These are phyloP conservation scores for Tribolium castaneum DNA, from an alignment of 1,140 invertebrate genomes.

Conservation along the genomic window DNA sequence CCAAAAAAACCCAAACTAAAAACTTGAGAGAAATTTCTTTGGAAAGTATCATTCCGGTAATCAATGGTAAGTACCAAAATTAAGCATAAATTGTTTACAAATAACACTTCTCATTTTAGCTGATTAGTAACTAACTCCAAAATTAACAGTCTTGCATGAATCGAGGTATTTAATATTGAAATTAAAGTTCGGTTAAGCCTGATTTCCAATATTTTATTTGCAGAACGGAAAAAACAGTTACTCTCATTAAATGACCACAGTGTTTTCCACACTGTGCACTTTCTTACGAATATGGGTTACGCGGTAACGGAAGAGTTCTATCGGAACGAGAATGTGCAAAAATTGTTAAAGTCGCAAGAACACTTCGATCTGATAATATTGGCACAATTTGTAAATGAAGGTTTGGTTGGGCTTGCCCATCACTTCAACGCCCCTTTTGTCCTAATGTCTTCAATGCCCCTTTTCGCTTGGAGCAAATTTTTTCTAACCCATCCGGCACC, in stretches of 20 bases:
- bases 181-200: no score
- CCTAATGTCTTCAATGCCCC: conserved; percentile 60
- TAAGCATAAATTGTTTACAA: neutral
- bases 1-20: conserved; percentile 52
- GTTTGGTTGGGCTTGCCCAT: conserved; percentile 62
- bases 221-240: conserved; percentile 35
- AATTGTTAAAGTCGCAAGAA: conserved; percentile 55
- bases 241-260: neutral
- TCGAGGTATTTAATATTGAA: no score
- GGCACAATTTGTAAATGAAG: conserved; percentile 65
- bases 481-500: conserved; percentile 61
- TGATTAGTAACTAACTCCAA: neutral
- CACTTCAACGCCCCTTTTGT: conserved; percentile 63
- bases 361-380: conserved; percentile 66
- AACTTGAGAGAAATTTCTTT: conserved; percentile 49
- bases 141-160: no score
- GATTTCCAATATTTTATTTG: neutral
- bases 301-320: conserved; percentile 3
- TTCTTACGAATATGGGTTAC: conserved; percentile 19
- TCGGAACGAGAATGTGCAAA: conserved; percentile 44
- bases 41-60: neutral
- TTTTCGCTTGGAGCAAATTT: conserved; percentile 44
- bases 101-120: neutral
- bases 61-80: conserved; percentile 10
- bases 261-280: conserved; percentile 17